phyloP scores from a whole-genome alignment of 2,888 invertebrate genomes.

The Acronicta alni region DNA sequence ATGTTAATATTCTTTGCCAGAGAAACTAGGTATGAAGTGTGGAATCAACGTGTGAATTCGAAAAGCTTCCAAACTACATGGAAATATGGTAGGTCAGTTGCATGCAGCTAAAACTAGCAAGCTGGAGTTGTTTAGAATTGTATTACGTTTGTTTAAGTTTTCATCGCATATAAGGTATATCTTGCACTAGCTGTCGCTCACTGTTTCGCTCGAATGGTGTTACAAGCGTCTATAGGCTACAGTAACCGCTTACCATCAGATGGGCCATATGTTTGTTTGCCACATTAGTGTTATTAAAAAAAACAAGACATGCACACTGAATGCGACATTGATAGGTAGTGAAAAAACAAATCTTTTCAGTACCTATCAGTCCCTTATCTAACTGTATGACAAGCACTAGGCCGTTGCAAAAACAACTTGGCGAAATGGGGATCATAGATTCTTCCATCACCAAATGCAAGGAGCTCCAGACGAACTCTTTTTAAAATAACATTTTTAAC shows the following conservation, averaged over 20 bases:
- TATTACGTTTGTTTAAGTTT: conserved; percentile 12
- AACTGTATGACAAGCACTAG: too few species aligned
- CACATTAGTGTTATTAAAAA: neutral
- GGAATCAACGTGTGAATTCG: conserved; percentile 31
- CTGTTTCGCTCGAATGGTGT: too few species aligned
- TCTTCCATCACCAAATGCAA: too few species aligned
- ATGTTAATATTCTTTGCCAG: conserved; percentile 44
- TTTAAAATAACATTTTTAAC: conserved; percentile 12
- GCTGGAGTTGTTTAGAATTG: conserved; percentile 16
- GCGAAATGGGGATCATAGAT: too few species aligned
- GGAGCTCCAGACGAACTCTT: too few species aligned
- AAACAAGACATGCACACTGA: too few species aligned
- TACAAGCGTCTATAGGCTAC: neutral
- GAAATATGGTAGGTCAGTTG: conserved; percentile 51
- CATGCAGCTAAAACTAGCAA: conserved; percentile 22
- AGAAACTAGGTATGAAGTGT: conserved; percentile 20
- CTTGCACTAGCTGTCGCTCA: too few species aligned
- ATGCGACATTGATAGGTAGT: too few species aligned
- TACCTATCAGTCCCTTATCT: too few species aligned
- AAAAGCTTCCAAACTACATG: conserved; percentile 43
- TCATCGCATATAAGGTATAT: too few species aligned
- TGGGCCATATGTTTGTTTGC: neutral
- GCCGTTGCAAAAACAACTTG: too few species aligned
- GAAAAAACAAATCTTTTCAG: too few species aligned
- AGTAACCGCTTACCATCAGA: neutral